phyloP scores from a whole-genome alignment of 1,140 invertebrate genomes.

The Neodiprion pinetum region DNA sequence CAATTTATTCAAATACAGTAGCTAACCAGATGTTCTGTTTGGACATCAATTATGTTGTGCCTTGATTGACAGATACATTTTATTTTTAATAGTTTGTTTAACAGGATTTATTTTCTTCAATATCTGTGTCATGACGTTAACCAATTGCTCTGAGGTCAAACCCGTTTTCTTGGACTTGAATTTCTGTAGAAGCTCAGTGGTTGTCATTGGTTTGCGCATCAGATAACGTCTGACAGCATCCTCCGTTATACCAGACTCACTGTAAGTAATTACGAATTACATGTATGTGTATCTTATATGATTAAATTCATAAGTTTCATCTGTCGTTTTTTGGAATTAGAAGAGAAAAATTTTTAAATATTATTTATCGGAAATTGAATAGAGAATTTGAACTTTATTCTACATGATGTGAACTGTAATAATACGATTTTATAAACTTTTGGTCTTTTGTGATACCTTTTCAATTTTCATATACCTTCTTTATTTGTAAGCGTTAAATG shows the following conservation, averaged over 20 bases:
- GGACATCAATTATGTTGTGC: slow-evolving; percentile 48
- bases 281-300: neutral
- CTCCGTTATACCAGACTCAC: slow-evolving; percentile 90
- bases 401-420: too few species aligned
- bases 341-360: neutral
- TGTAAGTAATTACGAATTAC: slow-evolving; percentile 50
- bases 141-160: slow-evolving; percentile 86
- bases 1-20: too few species aligned
- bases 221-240: slow-evolving; percentile 93
- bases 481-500: neutral
- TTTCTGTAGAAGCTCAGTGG: slow-evolving; percentile 92
- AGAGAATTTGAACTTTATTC: neutral
- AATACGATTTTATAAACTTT: too few species aligned
- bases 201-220: slow-evolving; percentile 94
- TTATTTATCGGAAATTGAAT: slow-evolving; percentile 10
- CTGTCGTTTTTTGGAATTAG: too few species aligned
- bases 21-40: neutral
- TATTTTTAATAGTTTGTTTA: slow-evolving; percentile 90
- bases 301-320: neutral
- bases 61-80: slow-evolving; percentile 93
- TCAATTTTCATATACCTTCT: neutral
- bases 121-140: slow-evolving; percentile 92
- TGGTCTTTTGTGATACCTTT: too few species aligned
- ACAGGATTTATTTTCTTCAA: slow-evolving; percentile 94
- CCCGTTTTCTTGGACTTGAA: slow-evolving; percentile 96